Conservation (phyloP, 2,888 invertebrate genomes). For the Stegophylla sp. region DNA sequence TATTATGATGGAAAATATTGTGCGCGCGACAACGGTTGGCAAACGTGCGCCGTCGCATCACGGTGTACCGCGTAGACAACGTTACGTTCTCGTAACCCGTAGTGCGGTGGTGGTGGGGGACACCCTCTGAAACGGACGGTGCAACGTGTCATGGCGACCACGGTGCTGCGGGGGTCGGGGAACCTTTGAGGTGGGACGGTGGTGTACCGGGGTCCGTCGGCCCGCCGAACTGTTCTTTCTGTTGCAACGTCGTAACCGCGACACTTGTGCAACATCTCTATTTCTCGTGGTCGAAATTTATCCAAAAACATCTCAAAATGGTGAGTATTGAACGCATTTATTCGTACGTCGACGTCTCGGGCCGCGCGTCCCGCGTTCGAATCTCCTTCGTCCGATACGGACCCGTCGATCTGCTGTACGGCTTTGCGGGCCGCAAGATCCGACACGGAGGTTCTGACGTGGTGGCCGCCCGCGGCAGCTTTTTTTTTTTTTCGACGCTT, state of each 20-base stretch:
- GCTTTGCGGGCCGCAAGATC: neutral
- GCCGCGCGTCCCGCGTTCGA: neutral
- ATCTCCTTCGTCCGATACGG: neutral
- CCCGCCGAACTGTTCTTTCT: conserved; percentile 35
- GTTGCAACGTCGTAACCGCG: conserved; percentile 51
- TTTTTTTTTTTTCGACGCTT: too few species aligned
- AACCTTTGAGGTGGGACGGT: neutral
- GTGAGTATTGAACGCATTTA: conserved; percentile 23
- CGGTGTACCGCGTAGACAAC: neutral
- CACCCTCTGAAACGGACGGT: neutral
- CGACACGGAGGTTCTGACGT: neutral
- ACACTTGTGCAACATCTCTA: conserved; percentile 43
- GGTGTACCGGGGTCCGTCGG: neutral
- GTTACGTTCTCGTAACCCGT: too few species aligned
- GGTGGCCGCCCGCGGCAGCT: neutral
- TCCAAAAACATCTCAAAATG: conserved; percentile 58
- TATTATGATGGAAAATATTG: too few species aligned
- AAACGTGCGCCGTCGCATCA: neutral
- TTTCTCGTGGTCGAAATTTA: conserved; percentile 24
- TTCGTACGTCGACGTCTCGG: neutral
- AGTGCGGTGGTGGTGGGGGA: neutral
- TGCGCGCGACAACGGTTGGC: neutral
- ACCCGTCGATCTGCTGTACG: neutral
- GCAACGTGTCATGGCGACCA: conserved; percentile 56
- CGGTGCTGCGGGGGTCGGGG: neutral